A percentile compares a stretch with the other conserved stretches of the same genome.
Conservation (phyloP, 92 coral and sea anemone genomes). For the Palythoa grandis region DNA sequence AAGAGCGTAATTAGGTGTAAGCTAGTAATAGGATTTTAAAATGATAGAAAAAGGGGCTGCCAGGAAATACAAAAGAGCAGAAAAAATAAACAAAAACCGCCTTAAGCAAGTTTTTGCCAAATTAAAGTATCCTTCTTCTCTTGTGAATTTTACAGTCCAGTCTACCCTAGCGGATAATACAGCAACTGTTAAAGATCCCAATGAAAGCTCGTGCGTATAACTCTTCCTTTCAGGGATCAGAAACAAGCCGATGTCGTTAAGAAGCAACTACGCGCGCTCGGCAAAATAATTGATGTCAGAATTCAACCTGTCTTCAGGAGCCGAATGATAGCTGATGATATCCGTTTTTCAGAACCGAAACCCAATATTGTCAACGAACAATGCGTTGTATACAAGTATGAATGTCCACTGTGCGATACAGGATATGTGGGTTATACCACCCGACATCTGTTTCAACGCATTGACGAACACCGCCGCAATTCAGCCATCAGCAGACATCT, state of each 20-base stretch:
- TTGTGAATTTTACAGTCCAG: neutral
- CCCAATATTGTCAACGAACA: neutral
- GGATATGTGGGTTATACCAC: too few relatives aligned
- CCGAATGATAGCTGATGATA: slow-evolving; percentile 17
- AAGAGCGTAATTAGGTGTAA: too few relatives aligned
- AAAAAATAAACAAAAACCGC: too few relatives aligned
- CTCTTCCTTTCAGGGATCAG: slow-evolving; percentile 24
- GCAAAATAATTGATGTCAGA: slow-evolving; percentile 3
- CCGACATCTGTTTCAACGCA: too few relatives aligned
- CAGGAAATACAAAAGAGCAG: too few relatives aligned
- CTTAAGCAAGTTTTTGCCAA: too few relatives aligned
- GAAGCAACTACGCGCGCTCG: neutral
- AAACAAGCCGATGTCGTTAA: slow-evolving; percentile 7
- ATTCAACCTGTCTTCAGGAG: slow-evolving; percentile 24
- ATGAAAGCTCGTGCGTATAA: neutral
- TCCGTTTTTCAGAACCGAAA: slow-evolving; percentile 12
- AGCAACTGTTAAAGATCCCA: neutral
- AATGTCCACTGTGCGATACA: too few relatives aligned
- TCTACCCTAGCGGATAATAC: neutral
- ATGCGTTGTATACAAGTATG: neutral
- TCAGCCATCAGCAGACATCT: too few relatives aligned
- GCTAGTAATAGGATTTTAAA: too few relatives aligned
- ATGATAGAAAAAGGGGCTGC: too few relatives aligned
- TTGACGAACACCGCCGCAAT: too few relatives aligned
- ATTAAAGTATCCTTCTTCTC: too few relatives aligned